These are phyloP conservation scores for Phrynocephalus forsythii DNA, from an alignment of 2,797 vertebrate genomes.

Conservation along the genomic window DNA sequence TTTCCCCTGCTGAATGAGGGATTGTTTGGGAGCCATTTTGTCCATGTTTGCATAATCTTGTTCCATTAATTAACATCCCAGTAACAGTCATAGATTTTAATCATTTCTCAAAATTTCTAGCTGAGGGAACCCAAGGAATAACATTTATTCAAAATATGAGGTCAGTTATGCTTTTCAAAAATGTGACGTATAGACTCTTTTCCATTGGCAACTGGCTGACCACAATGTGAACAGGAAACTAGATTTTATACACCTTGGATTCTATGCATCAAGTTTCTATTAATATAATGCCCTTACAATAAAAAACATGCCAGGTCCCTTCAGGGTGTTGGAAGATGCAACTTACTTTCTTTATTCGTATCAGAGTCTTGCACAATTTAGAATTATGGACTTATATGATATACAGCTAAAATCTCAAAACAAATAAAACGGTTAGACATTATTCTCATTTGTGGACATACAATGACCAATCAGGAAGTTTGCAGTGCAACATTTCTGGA, in stretches of 20 bases:
- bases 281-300: neutral
- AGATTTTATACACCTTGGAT: neutral
- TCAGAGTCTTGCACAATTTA: too few species aligned
- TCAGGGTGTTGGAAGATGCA: neutral
- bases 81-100: neutral
- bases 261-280: neutral
- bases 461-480: too few species aligned
- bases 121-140: neutral
- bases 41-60: neutral
- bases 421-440: too few species aligned
- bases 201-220: neutral
- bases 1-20: neutral
- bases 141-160: neutral
- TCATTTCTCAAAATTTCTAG: neutral
- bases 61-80: neutral
- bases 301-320: neutral
- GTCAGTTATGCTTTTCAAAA: neutral
- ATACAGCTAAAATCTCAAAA: too few species aligned
- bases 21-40: neutral
- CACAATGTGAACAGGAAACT: neutral
- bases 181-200: neutral
- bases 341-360: neutral
- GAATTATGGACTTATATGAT: too few species aligned
- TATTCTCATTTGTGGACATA: too few species aligned
- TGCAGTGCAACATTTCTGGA: too few species aligned